These are phyloP conservation scores for Xenentodon cancila DNA, from an alignment of 2,797 vertebrate species.

Conservation along the genomic window DNA sequence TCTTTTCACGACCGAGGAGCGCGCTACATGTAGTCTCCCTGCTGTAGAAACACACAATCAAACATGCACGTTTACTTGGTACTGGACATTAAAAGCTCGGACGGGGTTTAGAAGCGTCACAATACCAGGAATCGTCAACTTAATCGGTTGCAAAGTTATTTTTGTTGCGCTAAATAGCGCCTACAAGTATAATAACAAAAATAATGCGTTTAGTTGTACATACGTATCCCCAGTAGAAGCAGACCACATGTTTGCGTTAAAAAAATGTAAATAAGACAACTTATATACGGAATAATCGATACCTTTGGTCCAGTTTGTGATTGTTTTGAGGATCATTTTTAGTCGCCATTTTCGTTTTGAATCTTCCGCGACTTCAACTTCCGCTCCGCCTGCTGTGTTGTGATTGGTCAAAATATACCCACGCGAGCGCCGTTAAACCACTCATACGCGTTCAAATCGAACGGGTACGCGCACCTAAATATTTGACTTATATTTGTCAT, in stretches of 20 bases:
- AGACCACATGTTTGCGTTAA: accelerated
- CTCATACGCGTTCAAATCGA: no score
- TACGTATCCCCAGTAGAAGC: not conserved
- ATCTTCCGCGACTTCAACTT: slow-evolving; percentile 73
- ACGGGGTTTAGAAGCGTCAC: not conserved
- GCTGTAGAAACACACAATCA: slow-evolving; percentile 13
- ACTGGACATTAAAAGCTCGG: not conserved
- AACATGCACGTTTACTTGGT: accelerated
- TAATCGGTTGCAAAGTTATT: slow-evolving; percentile 11
- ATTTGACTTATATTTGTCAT: no score
- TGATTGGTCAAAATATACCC: slow-evolving; percentile 44
- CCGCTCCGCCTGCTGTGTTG: slow-evolving; percentile 30
- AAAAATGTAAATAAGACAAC: accelerated
- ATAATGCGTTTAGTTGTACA: no score
- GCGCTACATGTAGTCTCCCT: slow-evolving; percentile 90
- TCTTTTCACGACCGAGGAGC: slow-evolving; percentile 87
- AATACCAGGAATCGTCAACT: no score
- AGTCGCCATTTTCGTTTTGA: slow-evolving; percentile 83
- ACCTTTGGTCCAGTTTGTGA: slow-evolving; percentile 77
- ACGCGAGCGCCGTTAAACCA: slow-evolving; percentile 20
- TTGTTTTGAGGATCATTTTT: slow-evolving; percentile 55
- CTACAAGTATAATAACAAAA: not conserved
- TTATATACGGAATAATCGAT: slow-evolving; percentile 2
- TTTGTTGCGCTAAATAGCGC: slow-evolving; percentile 15
- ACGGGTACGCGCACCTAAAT: no score